Evolutionary conservation across 2,113 vertebrate genomes (phyloP).

Genomic region (Progne subis): DNA sequence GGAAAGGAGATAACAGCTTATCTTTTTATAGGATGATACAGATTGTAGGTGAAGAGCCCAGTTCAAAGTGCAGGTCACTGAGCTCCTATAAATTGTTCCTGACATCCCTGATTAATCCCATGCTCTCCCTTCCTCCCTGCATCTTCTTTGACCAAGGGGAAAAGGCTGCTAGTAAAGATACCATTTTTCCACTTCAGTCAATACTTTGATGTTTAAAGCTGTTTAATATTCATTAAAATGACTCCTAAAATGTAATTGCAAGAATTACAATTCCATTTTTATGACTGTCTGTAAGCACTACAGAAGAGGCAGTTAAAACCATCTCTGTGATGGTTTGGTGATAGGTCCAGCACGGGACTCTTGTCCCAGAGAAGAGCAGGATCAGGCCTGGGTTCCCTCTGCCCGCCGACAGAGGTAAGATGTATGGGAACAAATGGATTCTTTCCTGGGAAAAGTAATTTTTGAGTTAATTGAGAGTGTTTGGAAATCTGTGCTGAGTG

Average conservation of each 20-base stretch:
- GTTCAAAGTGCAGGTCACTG: slow-evolving; percentile 73
- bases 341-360: background rate
- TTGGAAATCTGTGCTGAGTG: background rate
- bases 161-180: slow-evolving; percentile 64
- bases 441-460: background rate
- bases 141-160: background rate
- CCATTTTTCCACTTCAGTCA: slow-evolving; percentile 73
- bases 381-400: background rate
- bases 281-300: slow-evolving; percentile 62
- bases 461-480: background rate
- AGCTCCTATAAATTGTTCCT: slow-evolving; percentile 67
- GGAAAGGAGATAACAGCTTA: slow-evolving; percentile 33
- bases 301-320: slow-evolving; percentile 42
- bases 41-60: slow-evolving; percentile 44
- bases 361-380: background rate
- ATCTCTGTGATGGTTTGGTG: background rate
- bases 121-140: background rate
- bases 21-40: slow-evolving; percentile 67
- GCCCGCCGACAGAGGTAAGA: background rate
- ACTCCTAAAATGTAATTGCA: slow-evolving; percentile 66
- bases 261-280: slow-evolving; percentile 66
- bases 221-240: slow-evolving; percentile 76
- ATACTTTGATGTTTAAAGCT: slow-evolving; percentile 79
- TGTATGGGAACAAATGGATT: background rate
- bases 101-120: slow-evolving; percentile 61